phyloP scores from a whole-genome alignment of 1,140 invertebrate genomes.

The Bombus waltoni region DNA sequence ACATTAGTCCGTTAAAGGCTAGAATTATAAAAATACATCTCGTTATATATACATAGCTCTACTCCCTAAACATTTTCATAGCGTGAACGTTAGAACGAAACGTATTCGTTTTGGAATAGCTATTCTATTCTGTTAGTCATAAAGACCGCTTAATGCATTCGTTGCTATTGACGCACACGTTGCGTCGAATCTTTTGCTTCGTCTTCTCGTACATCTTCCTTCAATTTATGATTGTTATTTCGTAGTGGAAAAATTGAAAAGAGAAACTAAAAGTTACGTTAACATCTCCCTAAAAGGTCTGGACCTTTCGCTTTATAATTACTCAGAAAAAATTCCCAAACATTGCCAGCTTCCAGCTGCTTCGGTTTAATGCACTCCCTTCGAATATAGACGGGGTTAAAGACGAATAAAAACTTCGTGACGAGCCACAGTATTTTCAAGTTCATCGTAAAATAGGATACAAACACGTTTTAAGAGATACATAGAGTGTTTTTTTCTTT shows the following conservation, averaged over 20 bases:
- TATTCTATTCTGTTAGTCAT: too few species aligned
- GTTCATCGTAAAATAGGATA: background rate
- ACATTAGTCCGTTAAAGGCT: constrained; percentile 14
- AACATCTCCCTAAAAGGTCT: background rate
- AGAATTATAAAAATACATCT: constrained; percentile 3
- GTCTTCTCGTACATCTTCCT: too few species aligned
- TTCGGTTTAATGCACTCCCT: background rate
- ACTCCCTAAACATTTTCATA: background rate
- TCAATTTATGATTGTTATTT: background rate
- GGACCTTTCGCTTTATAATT: background rate
- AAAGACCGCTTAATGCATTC: too few species aligned
- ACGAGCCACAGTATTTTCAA: background rate
- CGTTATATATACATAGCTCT: background rate
- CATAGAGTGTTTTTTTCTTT: background rate
- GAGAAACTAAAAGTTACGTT: background rate
- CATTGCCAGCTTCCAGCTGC: background rate
- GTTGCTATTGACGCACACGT: too few species aligned
- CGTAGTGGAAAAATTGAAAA: background rate
- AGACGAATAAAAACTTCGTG: background rate
- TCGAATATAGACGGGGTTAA: background rate
- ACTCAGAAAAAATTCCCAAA: background rate
- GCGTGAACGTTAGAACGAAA: too few species aligned
- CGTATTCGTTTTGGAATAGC: too few species aligned
- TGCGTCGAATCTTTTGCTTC: too few species aligned
- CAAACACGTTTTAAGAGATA: background rate